Evolutionary conservation across 2,113 vertebrate genomes (phyloP).

Genomic region (Dermatemys mawii): DNA sequence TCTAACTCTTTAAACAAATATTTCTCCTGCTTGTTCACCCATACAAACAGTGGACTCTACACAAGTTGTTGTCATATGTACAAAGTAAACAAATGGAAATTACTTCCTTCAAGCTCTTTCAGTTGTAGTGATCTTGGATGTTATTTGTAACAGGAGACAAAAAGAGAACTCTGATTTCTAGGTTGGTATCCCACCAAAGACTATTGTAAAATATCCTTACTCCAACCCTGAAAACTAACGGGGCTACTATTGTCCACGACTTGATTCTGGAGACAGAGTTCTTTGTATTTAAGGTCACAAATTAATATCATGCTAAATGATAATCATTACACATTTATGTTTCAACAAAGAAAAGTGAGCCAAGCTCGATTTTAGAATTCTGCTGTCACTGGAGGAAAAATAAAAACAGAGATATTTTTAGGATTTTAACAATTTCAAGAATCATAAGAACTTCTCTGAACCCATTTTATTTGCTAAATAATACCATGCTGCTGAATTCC

Average conservation of each 20-base stretch:
- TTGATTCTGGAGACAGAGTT: conserved; percentile 2
- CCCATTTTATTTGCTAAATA: conserved; percentile 4
- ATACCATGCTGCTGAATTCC: conserved; percentile 70
- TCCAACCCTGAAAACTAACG: neutral
- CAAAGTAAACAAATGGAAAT: neutral
- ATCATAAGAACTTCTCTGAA: conserved; percentile 43
- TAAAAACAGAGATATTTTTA: conserved; percentile 19
- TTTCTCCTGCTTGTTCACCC: neutral
- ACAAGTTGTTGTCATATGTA: neutral
- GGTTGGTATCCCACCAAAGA: neutral
- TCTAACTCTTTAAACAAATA: neutral
- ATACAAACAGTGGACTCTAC: neutral
- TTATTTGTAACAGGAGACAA: neutral
- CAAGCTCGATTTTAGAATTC: neutral
- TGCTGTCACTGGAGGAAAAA: neutral
- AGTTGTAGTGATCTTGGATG: neutral
- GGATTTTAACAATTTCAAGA: conserved; percentile 21
- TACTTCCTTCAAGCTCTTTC: neutral
- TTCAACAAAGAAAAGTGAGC: conserved; percentile 19
- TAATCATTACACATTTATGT: neutral
- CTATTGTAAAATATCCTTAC: neutral
- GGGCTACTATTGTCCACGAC: neutral
- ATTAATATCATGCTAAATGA: neutral
- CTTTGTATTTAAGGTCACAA: neutral
- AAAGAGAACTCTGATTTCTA: neutral